Conservation (phyloP, 2,113 vertebrate species). For the Nipponia nippon region DNA sequence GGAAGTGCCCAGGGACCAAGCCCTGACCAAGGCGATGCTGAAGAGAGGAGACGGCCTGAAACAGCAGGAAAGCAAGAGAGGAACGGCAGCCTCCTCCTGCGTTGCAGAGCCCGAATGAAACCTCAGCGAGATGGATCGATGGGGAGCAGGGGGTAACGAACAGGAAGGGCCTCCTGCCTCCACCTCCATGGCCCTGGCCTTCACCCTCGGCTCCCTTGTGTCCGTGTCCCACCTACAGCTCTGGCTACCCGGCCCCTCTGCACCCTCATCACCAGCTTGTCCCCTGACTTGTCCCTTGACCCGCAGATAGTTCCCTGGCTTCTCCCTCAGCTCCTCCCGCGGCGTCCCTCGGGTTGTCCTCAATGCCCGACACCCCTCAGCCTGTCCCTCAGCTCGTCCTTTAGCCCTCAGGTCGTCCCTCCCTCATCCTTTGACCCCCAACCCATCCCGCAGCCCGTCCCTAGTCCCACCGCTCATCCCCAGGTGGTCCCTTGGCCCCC, state of each 20-base stretch:
- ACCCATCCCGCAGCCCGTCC: not conserved
- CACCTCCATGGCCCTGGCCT: not conserved
- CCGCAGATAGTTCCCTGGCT: not conserved
- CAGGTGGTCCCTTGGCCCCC: not conserved
- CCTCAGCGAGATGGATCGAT: fast-evolving
- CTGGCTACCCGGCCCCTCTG: not conserved
- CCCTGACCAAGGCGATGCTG: fast-evolving
- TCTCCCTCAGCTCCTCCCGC: not conserved
- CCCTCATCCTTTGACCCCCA: not conserved
- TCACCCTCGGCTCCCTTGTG: fast-evolving
- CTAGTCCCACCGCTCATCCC: not conserved
- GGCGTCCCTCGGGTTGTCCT: too few species aligned
- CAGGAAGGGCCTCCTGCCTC: too few species aligned
- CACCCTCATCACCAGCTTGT: not conserved
- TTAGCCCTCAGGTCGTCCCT: not conserved
- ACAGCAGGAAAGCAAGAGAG: not conserved
- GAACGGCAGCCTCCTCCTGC: not conserved
- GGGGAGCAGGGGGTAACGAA: not conserved
- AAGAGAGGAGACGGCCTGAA: not conserved
- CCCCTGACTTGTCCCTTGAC: not conserved
- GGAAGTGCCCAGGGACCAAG: not conserved
- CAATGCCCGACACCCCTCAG: too few species aligned
- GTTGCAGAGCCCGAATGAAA: fast-evolving
- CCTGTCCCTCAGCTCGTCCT: not conserved
- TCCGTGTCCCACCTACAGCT: not conserved